Conservation (phyloP, 1,140 invertebrate genomes). For the Hylaeus anthracinus region DNA sequence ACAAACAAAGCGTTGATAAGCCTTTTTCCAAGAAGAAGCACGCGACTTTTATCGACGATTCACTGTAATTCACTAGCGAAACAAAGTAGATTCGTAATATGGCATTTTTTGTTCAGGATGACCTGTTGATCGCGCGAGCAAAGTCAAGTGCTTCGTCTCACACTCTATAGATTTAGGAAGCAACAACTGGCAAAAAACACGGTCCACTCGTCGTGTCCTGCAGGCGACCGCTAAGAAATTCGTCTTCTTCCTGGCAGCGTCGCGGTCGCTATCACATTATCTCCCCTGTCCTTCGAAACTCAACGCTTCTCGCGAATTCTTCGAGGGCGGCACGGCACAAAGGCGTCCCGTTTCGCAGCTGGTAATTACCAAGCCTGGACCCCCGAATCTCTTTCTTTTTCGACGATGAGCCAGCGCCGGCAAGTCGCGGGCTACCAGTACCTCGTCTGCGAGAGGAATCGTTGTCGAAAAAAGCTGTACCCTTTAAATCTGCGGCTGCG, state of each 20-base stretch:
- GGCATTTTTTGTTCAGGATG: no score
- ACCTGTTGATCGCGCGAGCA: no score
- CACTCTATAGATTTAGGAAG: no score
- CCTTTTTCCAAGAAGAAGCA: no score
- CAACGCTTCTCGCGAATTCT: conserved; percentile 23
- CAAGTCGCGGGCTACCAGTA: neutral
- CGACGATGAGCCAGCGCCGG: neutral
- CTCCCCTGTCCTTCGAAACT: conserved; percentile 46
- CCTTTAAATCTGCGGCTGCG: conserved; percentile 4
- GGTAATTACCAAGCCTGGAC: conserved; percentile 54
- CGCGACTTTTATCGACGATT: no score
- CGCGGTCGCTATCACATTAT: conserved; percentile 44
- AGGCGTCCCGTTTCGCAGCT: conserved; percentile 43
- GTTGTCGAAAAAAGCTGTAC: neutral
- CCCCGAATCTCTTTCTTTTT: conserved; percentile 4
- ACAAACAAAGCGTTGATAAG: no score
- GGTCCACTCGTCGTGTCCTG: neutral
- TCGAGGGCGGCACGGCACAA: conserved; percentile 47
- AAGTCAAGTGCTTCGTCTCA: no score
- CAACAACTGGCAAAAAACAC: conserved; percentile 15
- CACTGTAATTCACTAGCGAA: no score
- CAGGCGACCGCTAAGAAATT: conserved; percentile 44
- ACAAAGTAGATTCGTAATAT: no score
- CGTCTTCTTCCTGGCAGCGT: conserved; percentile 34
- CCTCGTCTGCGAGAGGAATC: neutral